Evolutionary conservation across 2,113 vertebrate genomes (phyloP), one percentile per base, ranked within the genome.

Genomic region (Coryphaenoides rupestris): DNA sequence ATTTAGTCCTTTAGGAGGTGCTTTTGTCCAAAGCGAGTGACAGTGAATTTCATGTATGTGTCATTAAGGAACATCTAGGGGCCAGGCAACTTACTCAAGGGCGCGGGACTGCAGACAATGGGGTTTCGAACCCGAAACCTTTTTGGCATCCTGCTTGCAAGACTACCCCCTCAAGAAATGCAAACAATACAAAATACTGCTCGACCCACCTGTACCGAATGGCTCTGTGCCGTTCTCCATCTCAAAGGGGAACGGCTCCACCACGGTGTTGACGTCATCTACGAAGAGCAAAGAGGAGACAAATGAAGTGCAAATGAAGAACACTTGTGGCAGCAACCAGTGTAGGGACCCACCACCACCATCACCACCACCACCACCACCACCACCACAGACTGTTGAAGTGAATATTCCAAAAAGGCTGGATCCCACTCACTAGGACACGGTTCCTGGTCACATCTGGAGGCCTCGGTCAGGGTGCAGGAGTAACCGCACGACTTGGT

Each of bases 401-500:
- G 63, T 28, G 19, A 3, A 15, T 10, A 24, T 45, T 65, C 33
- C 9, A 7, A 40, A 24, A 5, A 15, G 3, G 24, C 13, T 12
- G n/a, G 33, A 40, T 40, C 33, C 33, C 9, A 4, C 72, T 91
- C 76, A 96, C 95, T 94, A 62, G 92, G 90, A 68, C 94, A 96
- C 14, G 46, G 91, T 0, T 86, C 80, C 52, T 93, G 79, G 74
- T 93, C 88, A 0, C 95, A 98, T 70, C 84, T 91, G 2, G 88
- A 85, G 0, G 94, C 92, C 77, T 96, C 91, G 0, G 93, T 94
- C 0, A 92, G 91, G 2, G 90, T 93, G 78, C 96, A 98, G 70
- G 92, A 87, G 0, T 91, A 94, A 26, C 94, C 92, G 28, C 95
- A 98, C 23, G 92, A 91, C 13, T 91, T 91, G 0, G 90, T 94